phyloP scores from a whole-genome alignment of 1,140 invertebrate species.

The Mizuhopecten yessoensis region DNA sequence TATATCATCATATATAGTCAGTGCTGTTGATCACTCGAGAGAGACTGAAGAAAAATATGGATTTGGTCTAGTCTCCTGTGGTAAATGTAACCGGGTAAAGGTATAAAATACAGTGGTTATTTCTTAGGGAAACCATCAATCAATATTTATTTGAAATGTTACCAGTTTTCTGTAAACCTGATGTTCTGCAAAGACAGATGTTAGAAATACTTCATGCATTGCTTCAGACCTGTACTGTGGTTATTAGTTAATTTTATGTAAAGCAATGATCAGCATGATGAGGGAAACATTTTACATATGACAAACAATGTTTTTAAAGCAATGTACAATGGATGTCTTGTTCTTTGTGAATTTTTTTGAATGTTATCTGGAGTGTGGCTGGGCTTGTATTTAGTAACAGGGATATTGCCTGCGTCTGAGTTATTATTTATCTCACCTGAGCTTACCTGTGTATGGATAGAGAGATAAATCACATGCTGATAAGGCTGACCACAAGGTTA shows the following conservation, averaged over 20 bases:
- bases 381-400: conserved; percentile 1
- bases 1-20: too few relatives aligned
- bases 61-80: too few relatives aligned
- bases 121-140: neutral
- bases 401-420: neutral
- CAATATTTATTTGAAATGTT: conserved; percentile 19
- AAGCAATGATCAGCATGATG: too few relatives aligned
- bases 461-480: conserved; percentile 26
- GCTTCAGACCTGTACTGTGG: too few relatives aligned
- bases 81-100: too few relatives aligned
- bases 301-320: neutral
- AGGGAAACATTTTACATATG: too few relatives aligned
- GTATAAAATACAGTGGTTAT: too few relatives aligned
- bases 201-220: neutral
- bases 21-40: too few relatives aligned
- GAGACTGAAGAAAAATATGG: too few relatives aligned
- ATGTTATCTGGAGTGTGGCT: neutral
- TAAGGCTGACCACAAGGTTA: neutral
- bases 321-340: neutral
- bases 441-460: neutral
- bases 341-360: neutral
- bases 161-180: neutral
- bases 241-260: too few relatives aligned
- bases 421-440: neutral
- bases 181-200: neutral